A percentile compares a stretch with the other conserved stretches of the same genome.
These are phyloP conservation scores for Caerostris darwini DNA, from an alignment of 1,140 invertebrate genomes.

Conservation along the genomic window DNA sequence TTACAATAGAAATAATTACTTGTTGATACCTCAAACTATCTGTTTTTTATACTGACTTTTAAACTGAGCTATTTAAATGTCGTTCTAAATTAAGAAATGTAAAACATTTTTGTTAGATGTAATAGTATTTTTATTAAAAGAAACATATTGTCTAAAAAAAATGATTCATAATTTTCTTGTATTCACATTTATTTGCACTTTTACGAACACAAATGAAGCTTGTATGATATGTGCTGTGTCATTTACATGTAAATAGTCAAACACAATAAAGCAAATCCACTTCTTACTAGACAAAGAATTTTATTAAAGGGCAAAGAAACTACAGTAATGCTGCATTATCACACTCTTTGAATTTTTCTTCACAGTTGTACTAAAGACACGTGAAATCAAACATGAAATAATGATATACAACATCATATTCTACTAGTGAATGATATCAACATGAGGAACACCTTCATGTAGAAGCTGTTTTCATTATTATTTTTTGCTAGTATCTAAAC, in stretches of 20 bases:
- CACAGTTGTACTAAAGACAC: constrained; percentile 75
- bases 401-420: constrained; percentile 73
- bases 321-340: constrained; percentile 73
- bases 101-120: too few relatives aligned
- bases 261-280: constrained; percentile 1
- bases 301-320: constrained; percentile 77
- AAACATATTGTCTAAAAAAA: not conserved
- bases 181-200: not conserved
- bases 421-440: constrained; percentile 76
- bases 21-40: too few relatives aligned
- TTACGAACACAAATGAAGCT: not conserved
- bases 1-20: too few relatives aligned
- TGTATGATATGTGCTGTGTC: not conserved
- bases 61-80: too few relatives aligned
- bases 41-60: too few relatives aligned
- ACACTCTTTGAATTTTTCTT: constrained; percentile 69
- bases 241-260: not conserved
- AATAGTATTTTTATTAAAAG: too few relatives aligned
- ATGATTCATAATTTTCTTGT: not conserved
- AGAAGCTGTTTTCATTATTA: constrained; percentile 50
- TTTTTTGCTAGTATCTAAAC: constrained; percentile 67
- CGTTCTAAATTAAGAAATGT: too few relatives aligned
- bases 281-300: constrained; percentile 75
- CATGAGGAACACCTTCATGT: constrained; percentile 54
- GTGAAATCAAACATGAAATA: constrained; percentile 75